A percentile compares a stretch with the other conserved stretches of the same genome.
These are phyloP conservation scores for Peromyscus eremicus DNA, from an alignment of 2,797 vertebrate species.

Conservation along the genomic window DNA sequence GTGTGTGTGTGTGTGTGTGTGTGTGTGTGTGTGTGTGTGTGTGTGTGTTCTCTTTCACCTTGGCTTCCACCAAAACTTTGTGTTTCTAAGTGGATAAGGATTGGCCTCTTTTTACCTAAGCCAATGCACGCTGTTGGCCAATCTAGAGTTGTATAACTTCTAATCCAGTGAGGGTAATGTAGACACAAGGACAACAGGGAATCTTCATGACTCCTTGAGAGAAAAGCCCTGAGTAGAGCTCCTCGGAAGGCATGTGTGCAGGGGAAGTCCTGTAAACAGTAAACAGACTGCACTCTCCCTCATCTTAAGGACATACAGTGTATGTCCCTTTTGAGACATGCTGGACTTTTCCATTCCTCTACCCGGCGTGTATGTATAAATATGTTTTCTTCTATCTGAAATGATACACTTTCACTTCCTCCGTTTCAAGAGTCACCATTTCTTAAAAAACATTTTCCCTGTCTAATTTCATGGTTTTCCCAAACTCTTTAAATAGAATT, in stretches of 20 bases:
- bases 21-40: not conserved
- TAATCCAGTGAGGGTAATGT: not conserved
- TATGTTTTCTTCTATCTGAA: not conserved
- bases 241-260: not conserved
- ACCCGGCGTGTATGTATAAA: not conserved
- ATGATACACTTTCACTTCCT: not conserved
- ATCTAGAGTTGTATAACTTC: not conserved
- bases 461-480: conserved; percentile 32
- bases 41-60: not conserved
- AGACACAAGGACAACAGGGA: not conserved
- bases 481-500: conserved; percentile 23
- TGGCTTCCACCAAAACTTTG: conserved; percentile 17
- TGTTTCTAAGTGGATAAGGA: not conserved
- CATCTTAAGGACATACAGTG: not conserved
- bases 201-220: not conserved
- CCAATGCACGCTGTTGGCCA: not conserved
- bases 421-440: not conserved
- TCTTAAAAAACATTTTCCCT: conserved; percentile 10
- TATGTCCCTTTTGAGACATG: not conserved
- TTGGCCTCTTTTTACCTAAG: not conserved
- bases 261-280: not conserved
- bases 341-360: not conserved
- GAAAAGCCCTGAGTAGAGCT: not conserved
- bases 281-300: not conserved
- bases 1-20: not conserved